A percentile compares a stretch with the other conserved stretches of the same genome.
Evolutionary conservation across 2,888 invertebrate genomes (phyloP).

Genomic region (Cataglyphis rosenhaueri): DNA sequence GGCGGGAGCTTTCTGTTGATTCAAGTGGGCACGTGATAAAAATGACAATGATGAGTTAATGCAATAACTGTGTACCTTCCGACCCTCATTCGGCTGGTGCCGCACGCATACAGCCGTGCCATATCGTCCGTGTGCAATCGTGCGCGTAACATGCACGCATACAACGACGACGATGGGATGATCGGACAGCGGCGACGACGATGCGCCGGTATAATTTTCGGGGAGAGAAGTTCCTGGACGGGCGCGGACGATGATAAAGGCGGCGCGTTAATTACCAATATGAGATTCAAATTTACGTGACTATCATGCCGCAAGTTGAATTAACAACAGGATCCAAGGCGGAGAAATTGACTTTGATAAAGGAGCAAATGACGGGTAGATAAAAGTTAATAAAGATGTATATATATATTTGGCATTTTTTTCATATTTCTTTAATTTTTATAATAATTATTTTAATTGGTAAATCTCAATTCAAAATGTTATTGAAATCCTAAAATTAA

Average conservation of each 20-base stretch:
- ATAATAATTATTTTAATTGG: neutral
- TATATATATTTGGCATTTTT: neutral
- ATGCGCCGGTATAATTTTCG: constrained; percentile 41
- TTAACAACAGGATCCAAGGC: constrained; percentile 26
- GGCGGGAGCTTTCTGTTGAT: constrained; percentile 76
- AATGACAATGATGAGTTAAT: constrained; percentile 85
- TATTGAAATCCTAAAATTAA: neutral
- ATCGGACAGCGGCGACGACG: constrained; percentile 39
- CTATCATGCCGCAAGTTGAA: constrained; percentile 43
- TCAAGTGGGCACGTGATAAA: constrained; percentile 84
- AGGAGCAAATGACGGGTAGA: neutral
- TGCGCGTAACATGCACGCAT: constrained; percentile 45
- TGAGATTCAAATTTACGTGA: constrained; percentile 46
- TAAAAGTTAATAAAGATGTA: neutral
- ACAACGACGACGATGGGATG: constrained; percentile 2
- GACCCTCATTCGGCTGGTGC: constrained; percentile 71
- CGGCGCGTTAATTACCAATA: constrained; percentile 44
- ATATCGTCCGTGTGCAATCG: constrained; percentile 47
- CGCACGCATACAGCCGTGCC: constrained; percentile 40
- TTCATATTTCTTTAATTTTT: neutral
- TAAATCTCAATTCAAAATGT: neutral
- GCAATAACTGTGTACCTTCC: constrained; percentile 84
- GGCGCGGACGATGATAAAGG: constrained; percentile 31
- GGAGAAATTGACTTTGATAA: constrained; percentile 27
- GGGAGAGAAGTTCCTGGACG: constrained; percentile 37